Conservation (phyloP, 2,888 invertebrate genomes). For the Eristalis intricaria region DNA sequence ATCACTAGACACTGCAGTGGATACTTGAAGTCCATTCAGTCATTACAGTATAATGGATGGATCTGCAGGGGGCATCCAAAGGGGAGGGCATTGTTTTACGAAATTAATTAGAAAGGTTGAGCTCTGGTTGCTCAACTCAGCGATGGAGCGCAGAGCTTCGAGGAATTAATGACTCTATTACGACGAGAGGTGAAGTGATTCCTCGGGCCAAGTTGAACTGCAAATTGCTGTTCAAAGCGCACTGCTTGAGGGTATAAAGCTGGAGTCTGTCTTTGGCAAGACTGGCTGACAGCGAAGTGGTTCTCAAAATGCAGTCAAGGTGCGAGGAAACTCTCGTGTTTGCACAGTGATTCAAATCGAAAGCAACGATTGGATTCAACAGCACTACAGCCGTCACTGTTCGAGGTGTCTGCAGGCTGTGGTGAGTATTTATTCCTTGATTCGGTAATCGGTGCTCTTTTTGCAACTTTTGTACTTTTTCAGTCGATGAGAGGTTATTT, state of each 20-base stretch:
- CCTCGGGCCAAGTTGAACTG: not conserved
- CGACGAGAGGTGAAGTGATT: not conserved
- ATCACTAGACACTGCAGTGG: not conserved
- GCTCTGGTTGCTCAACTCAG: not conserved
- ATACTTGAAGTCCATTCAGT: not conserved
- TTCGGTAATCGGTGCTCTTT: not conserved
- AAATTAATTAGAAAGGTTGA: not conserved
- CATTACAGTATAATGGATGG: not conserved
- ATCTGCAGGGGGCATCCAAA: not conserved
- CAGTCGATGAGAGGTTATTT: too few species aligned
- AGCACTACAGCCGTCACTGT: not conserved
- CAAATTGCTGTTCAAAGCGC: not conserved
- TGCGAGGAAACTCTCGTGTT: not conserved
- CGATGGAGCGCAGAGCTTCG: not conserved
- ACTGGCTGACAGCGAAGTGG: not conserved
- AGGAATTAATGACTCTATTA: conserved; percentile 1
- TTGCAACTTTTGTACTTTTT: not conserved
- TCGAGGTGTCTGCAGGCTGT: not conserved
- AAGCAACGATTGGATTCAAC: not conserved
- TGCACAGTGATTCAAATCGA: not conserved
- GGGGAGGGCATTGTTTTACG: not conserved
- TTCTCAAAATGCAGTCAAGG: not conserved
- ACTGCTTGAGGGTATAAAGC: not conserved
- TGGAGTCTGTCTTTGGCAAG: not conserved
- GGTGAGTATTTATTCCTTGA: not conserved